Evolutionary conservation across 2,888 invertebrate genomes (phyloP), one percentile per base, ranked within the genome.

Genomic region (Chydorus sphaericus): DNA sequence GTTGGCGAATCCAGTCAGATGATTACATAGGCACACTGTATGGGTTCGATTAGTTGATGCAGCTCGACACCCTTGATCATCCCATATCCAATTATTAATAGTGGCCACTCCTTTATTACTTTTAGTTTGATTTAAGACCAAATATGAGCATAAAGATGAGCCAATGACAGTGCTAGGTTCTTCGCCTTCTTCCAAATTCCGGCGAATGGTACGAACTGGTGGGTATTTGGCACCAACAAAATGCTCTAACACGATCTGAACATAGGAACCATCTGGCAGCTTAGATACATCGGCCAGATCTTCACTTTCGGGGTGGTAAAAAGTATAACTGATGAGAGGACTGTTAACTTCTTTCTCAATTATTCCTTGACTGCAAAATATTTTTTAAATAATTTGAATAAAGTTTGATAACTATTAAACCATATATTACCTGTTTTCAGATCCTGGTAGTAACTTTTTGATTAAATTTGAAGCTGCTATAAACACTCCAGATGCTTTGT

Each of bases 1-100:
- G 26, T 70, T 63, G 29, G 70, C 69, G 63, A 71, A 69, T 54
- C 66, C 67, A 4, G 70, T 70, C 53, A 71, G 59, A 60, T 71
- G 71, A 39, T 63, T 61, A 59, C 70, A 71, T 52, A 64, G 63
- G 60, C 71, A 71, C 20, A 64, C 60, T 1, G 71, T 70, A 31
- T 66, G 65, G 7, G 66, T 66, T 3, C 60, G 58, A 59, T 68
- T 70, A 31, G 67, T 65, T 4, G 60, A 57, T 16, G 65, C 58
- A 4, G 67, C 59, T 48, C 58, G 33, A 48, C 66, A 66, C 7
- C 66, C 66, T 11, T 59, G 49, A 1, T 59, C 57, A 14, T 63
- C 61, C 66, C 66, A 66, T 28, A 53, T 50, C 50, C 50, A 52
- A n/a, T 3, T n/a, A n/a, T n/a, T n/a, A n/a, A n/a, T n/a, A n/a